phyloP scores from a whole-genome alignment of 2,888 invertebrate genomes.

The Ochropacha duplaris region DNA sequence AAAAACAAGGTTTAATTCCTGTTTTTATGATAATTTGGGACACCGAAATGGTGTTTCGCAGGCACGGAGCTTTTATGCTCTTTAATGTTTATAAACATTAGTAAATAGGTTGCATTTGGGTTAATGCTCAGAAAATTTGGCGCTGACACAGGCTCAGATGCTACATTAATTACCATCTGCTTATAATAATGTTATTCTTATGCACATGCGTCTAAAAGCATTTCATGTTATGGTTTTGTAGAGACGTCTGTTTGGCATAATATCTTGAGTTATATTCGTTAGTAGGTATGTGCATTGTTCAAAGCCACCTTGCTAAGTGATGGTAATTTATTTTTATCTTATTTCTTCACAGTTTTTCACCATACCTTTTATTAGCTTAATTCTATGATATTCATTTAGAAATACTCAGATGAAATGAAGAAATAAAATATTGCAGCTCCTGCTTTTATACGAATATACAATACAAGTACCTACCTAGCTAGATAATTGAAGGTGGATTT shows the following conservation, averaged over 20 bases:
- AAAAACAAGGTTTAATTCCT: neutral
- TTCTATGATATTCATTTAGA: neutral
- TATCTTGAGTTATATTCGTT: neutral
- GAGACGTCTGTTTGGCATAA: neutral
- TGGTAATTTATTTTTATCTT: neutral
- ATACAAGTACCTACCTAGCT: too few species aligned
- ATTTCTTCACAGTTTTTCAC: neutral
- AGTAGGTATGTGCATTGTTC: neutral
- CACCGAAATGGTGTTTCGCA: neutral
- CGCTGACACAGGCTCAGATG: neutral
- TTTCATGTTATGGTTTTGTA: neutral
- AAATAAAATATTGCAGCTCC: neutral
- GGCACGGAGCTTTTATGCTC: neutral
- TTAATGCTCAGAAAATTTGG: neutral
- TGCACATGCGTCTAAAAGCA: neutral
- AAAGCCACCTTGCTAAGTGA: neutral
- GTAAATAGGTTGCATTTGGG: neutral
- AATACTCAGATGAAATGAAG: too few species aligned
- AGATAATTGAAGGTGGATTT: neutral
- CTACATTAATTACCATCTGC: conserved; percentile 19
- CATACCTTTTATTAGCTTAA: neutral
- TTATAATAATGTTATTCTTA: conserved; percentile 11
- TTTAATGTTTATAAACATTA: neutral
- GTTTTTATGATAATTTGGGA: neutral
- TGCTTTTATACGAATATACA: neutral